A percentile compares a stretch with the other conserved stretches of the same genome.
Evolutionary conservation across 1,140 invertebrate genomes (phyloP).

Genomic region (Rhopalosiphum maidis): DNA sequence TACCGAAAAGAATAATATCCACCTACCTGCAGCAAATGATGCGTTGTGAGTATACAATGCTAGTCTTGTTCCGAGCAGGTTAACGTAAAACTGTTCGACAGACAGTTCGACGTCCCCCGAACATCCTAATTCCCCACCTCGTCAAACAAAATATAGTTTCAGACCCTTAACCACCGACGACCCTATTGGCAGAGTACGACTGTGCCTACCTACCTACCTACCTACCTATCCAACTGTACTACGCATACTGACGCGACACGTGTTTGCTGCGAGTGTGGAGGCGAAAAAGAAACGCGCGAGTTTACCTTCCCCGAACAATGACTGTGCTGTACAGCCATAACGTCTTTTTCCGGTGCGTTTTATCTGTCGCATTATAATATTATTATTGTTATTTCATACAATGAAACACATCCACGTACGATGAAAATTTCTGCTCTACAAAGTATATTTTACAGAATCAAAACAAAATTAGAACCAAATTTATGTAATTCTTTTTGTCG

Average conservation of each 20-base stretch:
- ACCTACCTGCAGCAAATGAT: neutral
- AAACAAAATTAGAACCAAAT: no score
- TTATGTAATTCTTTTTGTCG: no score
- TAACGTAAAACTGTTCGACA: slow-evolving; percentile 40
- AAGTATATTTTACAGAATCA: no score
- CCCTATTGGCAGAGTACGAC: neutral
- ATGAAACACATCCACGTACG: no score
- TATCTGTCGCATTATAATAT: no score
- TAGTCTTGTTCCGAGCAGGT: slow-evolving; percentile 39
- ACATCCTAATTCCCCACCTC: slow-evolving; percentile 47
- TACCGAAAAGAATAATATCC: slow-evolving; percentile 24
- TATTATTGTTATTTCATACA: neutral
- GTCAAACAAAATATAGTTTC: slow-evolving; percentile 17
- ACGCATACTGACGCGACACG: neutral
- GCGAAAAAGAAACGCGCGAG: neutral
- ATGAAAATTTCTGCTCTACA: no score
- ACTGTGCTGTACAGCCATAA: no score
- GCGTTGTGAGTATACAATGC: neutral
- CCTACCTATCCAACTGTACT: neutral
- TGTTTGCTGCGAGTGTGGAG: neutral
- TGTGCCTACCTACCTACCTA: neutral
- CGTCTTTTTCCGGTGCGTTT: no score
- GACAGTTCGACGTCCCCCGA: slow-evolving; percentile 40
- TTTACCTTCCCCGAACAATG: neutral
- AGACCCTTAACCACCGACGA: neutral